Evolutionary conservation across 2,797 vertebrate species (phyloP).

Genomic region (Falco cherrug): DNA sequence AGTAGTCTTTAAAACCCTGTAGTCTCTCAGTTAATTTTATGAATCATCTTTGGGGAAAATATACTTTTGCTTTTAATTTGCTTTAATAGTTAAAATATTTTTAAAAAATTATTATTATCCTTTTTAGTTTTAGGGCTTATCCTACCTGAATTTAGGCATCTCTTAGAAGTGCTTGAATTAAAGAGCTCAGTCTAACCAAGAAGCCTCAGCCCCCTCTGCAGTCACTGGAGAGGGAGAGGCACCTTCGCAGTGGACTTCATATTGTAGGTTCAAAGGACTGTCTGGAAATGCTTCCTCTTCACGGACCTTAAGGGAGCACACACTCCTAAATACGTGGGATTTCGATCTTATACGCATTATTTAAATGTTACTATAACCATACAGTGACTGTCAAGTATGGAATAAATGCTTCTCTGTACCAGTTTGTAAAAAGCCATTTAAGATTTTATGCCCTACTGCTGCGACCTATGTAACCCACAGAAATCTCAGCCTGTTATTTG

Average conservation of each 20-base stretch:
- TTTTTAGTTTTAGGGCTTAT: not conserved
- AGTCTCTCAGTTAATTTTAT: not conserved
- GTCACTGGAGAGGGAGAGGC: not conserved
- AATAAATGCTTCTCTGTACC: not conserved
- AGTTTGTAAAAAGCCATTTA: not conserved
- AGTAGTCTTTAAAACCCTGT: not conserved
- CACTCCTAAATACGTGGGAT: not conserved
- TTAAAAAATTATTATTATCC: not conserved
- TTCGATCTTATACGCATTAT: not conserved
- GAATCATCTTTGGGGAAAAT: not conserved
- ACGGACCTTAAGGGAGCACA: not conserved
- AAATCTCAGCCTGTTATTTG: not conserved
- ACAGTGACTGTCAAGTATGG: not conserved
- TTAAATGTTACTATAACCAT: not conserved
- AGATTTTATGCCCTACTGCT: not conserved
- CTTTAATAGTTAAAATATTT: not conserved
- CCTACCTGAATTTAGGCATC: not conserved
- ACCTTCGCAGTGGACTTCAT: not conserved
- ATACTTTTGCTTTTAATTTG: not conserved
- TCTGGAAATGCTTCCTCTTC: not conserved
- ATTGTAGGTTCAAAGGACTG: not conserved
- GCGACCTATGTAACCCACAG: not conserved
- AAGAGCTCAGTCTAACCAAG: not conserved
- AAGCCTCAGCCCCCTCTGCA: not conserved
- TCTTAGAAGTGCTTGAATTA: fast-evolving